These are phyloP conservation scores for Platynereis dumerilii DNA, from an alignment of 2,888 invertebrate genomes.

Conservation along the genomic window DNA sequence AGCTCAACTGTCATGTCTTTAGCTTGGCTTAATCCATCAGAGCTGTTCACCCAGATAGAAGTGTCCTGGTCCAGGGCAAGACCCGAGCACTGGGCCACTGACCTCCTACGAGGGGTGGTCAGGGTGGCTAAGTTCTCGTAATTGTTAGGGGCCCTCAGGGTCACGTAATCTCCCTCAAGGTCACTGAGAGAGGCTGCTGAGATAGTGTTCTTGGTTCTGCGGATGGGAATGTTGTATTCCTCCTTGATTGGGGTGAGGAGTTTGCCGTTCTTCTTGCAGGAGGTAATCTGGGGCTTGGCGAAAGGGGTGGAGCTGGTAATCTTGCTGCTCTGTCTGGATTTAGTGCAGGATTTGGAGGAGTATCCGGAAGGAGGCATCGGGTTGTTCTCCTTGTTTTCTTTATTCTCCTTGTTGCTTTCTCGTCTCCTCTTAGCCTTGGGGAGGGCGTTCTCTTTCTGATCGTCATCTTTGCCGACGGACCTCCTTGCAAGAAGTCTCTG, in stretches of 20 bases:
- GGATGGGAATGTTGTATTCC: slow-evolving; percentile 10
- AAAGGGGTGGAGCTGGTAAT: slow-evolving; percentile 15
- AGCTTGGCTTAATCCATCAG: slow-evolving; percentile 8
- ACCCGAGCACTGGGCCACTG: not conserved
- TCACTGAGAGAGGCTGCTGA: slow-evolving; percentile 9
- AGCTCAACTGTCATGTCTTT: slow-evolving; percentile 11
- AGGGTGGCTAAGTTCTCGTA: not conserved
- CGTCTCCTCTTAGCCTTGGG: not conserved
- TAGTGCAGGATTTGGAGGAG: not conserved
- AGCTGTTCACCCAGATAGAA: slow-evolving; percentile 24
- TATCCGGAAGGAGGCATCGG: not conserved
- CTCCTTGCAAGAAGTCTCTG: slow-evolving; percentile 21
- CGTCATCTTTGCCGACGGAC: not conserved
- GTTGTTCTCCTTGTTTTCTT: not conserved
- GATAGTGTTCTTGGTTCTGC: not conserved
- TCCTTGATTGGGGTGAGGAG: slow-evolving; percentile 30
- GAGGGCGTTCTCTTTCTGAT: too few species aligned
- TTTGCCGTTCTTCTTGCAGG: slow-evolving; percentile 6
- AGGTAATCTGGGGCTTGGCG: slow-evolving; percentile 19
- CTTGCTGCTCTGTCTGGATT: slow-evolving; percentile 5
- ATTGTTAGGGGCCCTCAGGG: slow-evolving; percentile 15
- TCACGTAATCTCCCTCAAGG: slow-evolving; percentile 27
- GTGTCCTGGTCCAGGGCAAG: slow-evolving; percentile 12
- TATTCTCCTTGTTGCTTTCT: slow-evolving; percentile 28
- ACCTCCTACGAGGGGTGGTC: not conserved